Base-by-base conservation (phyloP, 2,888 invertebrate species). In the Epinotia demarniana region DNA sequence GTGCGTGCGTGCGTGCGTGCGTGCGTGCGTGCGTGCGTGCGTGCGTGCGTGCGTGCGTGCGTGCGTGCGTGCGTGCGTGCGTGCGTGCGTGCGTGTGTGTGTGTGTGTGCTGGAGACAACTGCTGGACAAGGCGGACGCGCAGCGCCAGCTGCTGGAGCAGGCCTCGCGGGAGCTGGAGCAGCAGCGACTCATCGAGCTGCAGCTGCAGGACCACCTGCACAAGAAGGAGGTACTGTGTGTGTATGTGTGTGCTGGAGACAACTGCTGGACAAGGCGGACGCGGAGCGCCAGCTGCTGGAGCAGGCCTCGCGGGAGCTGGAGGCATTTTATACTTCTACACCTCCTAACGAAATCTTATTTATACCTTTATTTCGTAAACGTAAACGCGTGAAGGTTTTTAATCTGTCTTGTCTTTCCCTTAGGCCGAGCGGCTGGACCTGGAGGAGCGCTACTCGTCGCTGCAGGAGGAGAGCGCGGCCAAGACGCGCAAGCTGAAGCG, bases 181-280 rank as follows among this genome's bases (percentile, higher is more conserved):
- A 96, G 83, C 94, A 98, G 39, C 16, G 55, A 18, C 33, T 33
- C 53, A 53, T 27, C 55, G 33, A 67, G 67, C 27, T n/a, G 53
- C 98, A 0, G 97, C 94, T 99, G 49, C 96, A 97, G 77, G 96
- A 97, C 82, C 97, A 97, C 61, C 92, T 99, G 72, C 96, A 97
- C 86, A 96, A 98, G 90, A 98, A 98, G 81, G 61, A 60, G 61
- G 69, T 69, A 13, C 19, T 0, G 58, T 23, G 23, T n/a, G n/a
- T n/a, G n/a, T n/a, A n/a, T n/a, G n/a, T n/a, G n/a, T 11, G 13
- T 46, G 46, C 63, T 63, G 46, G 43, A 46, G 39, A 19, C 18
- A 99, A 93, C 95, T 99, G 9, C 94, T 99, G 78, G 99, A 99
- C 88, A 99, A 99, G 88, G 99, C 99, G 0, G 98, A 99, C 86